Conservation (phyloP, 2,113 vertebrate species). For the Cynocephalus volans region DNA sequence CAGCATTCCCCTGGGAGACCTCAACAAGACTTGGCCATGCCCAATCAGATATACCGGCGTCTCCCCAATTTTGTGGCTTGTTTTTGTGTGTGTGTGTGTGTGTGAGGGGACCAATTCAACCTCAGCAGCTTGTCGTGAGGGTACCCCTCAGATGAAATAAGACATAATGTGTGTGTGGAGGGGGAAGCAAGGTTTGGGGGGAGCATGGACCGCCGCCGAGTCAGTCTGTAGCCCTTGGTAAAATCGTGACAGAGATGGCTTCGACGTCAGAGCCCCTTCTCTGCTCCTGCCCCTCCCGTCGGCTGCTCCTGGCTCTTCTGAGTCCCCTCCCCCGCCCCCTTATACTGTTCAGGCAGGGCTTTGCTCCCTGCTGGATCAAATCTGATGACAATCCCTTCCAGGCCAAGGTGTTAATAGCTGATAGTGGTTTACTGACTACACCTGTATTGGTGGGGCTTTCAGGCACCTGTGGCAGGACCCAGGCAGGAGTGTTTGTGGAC, state of each 20-base stretch:
- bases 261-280: conserved; percentile 68
- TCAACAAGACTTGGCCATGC: conserved; percentile 64
- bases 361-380: conserved; percentile 7
- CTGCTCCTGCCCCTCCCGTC: conserved; percentile 4
- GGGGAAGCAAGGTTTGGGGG: not conserved
- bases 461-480: conserved; percentile 72
- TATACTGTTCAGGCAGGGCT: conserved; percentile 37
- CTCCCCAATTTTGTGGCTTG: conserved; percentile 44
- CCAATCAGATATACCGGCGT: conserved; percentile 1
- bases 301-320: conserved; percentile 15
- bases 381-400: conserved; percentile 25
- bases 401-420: conserved; percentile 66
- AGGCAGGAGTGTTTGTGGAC: conserved; percentile 18
- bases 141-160: conserved; percentile 67
- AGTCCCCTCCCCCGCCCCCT: conserved; percentile 16
- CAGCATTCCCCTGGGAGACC: conserved; percentile 2
- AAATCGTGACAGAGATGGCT: conserved; percentile 72
- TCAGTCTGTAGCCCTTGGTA: conserved; percentile 57
- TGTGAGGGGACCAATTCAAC: conserved; percentile 53
- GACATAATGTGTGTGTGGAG: not conserved
- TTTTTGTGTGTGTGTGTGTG: not conserved
- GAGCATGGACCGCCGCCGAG: not conserved
- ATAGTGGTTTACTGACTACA: conserved; percentile 14
- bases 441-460: conserved; percentile 26
- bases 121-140: conserved; percentile 56